Base-by-base conservation (phyloP, 2,113 vertebrate species). In the Ardeotis arabs region DNA sequence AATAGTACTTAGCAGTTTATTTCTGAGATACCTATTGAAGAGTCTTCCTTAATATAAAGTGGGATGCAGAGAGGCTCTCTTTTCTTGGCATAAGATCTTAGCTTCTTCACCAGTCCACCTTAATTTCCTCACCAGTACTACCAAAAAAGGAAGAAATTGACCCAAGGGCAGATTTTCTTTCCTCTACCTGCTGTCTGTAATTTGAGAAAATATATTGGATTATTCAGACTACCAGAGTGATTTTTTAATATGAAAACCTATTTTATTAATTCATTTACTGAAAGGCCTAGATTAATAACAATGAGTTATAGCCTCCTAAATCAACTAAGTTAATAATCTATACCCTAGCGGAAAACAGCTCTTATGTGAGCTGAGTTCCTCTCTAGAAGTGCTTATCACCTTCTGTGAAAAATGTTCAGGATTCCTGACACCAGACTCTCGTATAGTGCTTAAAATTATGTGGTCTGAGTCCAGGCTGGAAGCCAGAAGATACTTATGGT, bases 351-450 rank as follows among this genome's bases (percentile, higher is more conserved):
- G 33, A 82, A 96, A 90, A 47, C 5, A 84, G 15, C 18, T 41
- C 20, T 37, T 41, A 6, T 6, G 3, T 89, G 29, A 66, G 7
- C 14, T n/a, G 63, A 49, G 5, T n/a, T 50, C 35, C 23, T 63
- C 6, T 41, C 33, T 49, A 53, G 44, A 69, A 68, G 19, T 12
- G 23, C 4, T 80, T 64, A 41, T 52, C 44, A n/a, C 1, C 14
- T 58, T 44, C 24, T 1, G 2, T 60, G 39, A 41, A 63, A 56
- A 63, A 58, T 7, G 6, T 19, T 72, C 9, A 44, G 23, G 29
- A 11, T 3, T 90, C 6, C 33, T 90, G 63, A 35, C 6, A 39
- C 14, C 0, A 1, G 24, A 8, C 2, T 13, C 7, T 63, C 0
- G 1, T 58, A 7, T 23, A 81, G 10, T 44, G 22, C 7, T 75